phyloP scores from a whole-genome alignment of 2,797 vertebrate species.

The Spinibarbus caldwelli region DNA sequence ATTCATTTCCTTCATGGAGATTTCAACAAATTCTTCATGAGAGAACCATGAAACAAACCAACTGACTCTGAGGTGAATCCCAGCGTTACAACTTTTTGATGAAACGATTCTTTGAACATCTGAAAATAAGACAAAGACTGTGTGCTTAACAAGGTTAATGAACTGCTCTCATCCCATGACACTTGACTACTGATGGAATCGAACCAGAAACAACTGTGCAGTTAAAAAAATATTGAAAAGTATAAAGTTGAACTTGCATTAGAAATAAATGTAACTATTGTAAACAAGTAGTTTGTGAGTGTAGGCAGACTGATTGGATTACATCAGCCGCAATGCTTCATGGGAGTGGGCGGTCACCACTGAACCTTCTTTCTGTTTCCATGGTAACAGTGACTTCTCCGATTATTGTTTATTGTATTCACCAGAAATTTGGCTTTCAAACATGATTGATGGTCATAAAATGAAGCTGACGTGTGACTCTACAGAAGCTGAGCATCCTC shows the following conservation, averaged over 20 bases:
- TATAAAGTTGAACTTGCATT: background rate
- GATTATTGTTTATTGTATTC: background rate
- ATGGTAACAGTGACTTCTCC: background rate
- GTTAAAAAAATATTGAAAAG: background rate
- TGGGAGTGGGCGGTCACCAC: background rate
- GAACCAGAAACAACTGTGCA: background rate
- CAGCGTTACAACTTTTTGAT: background rate
- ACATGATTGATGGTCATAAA: constrained; percentile 8
- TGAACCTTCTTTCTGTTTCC: background rate
- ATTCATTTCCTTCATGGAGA: background rate
- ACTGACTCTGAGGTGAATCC: background rate
- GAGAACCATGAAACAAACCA: background rate
- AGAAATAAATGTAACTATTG: background rate
- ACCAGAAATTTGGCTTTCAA: background rate
- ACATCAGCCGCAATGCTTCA: constrained; percentile 1
- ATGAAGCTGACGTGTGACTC: background rate
- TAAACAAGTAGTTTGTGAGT: background rate
- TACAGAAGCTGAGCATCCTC: background rate
- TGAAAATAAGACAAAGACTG: background rate
- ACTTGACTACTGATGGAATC: background rate
- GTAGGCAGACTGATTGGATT: background rate
- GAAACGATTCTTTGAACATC: background rate
- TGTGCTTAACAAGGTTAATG: background rate
- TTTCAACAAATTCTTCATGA: background rate
- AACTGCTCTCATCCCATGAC: background rate